phyloP scores from a whole-genome alignment of 2,113 vertebrate species.

The Polyodon spathula region DNA sequence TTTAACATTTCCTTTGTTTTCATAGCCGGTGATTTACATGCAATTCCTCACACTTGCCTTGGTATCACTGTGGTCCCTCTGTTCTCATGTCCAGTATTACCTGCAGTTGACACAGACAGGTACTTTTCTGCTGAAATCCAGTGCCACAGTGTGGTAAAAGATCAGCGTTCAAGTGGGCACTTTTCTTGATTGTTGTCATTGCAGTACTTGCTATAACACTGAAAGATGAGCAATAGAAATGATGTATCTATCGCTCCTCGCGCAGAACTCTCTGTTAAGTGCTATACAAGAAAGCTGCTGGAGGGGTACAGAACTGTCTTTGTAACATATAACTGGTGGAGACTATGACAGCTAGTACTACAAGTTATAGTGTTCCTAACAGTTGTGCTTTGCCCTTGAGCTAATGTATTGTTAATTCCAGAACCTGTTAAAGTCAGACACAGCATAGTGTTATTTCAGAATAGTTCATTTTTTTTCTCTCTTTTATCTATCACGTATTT shows the following conservation, averaged over 20 bases:
- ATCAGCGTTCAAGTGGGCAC: constrained; percentile 11
- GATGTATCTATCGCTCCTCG: constrained; percentile 16
- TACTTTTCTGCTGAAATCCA: not conserved
- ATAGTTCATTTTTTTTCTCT: not conserved
- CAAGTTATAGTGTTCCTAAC: constrained; percentile 24
- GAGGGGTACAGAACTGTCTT: constrained; percentile 15
- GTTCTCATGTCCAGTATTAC: too few relatives aligned
- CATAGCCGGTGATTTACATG: too few relatives aligned
- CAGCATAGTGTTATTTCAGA: constrained; percentile 16
- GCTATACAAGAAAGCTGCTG: constrained; percentile 15
- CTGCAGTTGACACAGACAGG: too few relatives aligned
- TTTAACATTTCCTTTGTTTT: too few relatives aligned
- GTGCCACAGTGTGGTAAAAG: not conserved
- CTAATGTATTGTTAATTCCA: constrained; percentile 32
- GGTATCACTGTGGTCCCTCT: too few relatives aligned
- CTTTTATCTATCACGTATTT: not conserved
- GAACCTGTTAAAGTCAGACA: constrained; percentile 27
- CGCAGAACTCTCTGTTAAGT: constrained; percentile 19
- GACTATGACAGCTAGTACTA: constrained; percentile 33
- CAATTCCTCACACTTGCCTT: too few relatives aligned
- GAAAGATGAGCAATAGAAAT: constrained; percentile 22
- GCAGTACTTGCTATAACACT: constrained; percentile 12
- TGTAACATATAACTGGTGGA: constrained; percentile 13
- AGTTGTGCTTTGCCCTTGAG: constrained; percentile 20
- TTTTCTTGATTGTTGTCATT: constrained; percentile 15